These are phyloP conservation scores for Amiota communis DNA, from an alignment of 2,888 invertebrate genomes.

Conservation along the genomic window DNA sequence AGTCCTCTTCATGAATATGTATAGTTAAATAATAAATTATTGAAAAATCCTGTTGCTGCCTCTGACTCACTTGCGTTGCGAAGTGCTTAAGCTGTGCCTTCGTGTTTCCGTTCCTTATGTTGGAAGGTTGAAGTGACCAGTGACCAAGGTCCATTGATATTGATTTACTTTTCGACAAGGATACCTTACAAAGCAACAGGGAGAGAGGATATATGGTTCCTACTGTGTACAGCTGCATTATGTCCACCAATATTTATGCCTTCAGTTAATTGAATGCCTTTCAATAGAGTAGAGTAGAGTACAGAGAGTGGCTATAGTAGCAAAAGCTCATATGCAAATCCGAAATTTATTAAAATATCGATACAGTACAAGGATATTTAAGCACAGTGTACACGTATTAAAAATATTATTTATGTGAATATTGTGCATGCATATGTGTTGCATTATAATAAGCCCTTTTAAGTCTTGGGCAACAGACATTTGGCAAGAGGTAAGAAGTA, in stretches of 20 bases:
- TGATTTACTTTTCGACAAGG: too few relatives aligned
- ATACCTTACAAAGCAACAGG: too few relatives aligned
- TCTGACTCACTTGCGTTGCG: too few relatives aligned
- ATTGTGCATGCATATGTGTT: background rate
- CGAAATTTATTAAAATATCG: conserved; percentile 54
- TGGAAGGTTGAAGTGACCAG: conserved; percentile 33
- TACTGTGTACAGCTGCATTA: conserved; percentile 59
- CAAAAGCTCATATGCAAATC: conserved; percentile 46
- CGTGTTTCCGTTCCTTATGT: conserved; percentile 37
- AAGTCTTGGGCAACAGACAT: background rate
- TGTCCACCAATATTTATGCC: conserved; percentile 58
- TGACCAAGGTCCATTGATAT: conserved; percentile 24
- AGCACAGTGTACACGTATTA: conserved; percentile 5
- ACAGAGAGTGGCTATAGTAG: too few relatives aligned
- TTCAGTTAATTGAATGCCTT: conserved; percentile 61
- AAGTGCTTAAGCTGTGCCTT: too few relatives aligned
- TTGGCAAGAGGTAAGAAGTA: background rate
- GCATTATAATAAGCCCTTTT: conserved; percentile 6
- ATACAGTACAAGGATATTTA: background rate
- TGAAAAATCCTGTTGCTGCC: too few relatives aligned
- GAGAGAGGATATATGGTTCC: conserved; percentile 1
- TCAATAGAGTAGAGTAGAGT: conserved; percentile 16
- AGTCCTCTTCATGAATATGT: too few relatives aligned
- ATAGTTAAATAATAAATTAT: too few relatives aligned
- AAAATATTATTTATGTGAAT: conserved; percentile 9